Percentiles rank a stretch among this genome's conserved stretches.
These are phyloP conservation scores for Trilocha varians DNA, from an alignment of 2,888 invertebrate species.

Conservation along the genomic window DNA sequence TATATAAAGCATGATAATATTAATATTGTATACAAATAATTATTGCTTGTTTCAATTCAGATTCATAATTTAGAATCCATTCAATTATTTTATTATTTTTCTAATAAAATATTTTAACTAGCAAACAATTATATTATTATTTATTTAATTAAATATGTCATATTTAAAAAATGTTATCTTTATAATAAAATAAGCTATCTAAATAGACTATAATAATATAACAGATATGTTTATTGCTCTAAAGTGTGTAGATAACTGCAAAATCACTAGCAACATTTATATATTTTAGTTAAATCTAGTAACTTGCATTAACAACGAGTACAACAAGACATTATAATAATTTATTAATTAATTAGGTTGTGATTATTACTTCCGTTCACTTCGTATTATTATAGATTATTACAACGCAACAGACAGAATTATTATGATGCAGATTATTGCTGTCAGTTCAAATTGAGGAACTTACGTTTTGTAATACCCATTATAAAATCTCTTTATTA, in stretches of 20 bases:
- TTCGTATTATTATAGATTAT: too few species aligned
- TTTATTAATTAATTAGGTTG: too few species aligned
- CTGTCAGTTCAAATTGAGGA: neutral
- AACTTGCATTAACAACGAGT: neutral
- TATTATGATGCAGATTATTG: neutral
- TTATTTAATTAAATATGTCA: neutral
- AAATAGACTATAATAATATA: neutral
- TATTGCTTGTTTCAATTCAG: too few species aligned
- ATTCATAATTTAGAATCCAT: neutral
- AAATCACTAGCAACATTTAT: neutral
- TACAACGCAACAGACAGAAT: too few species aligned
- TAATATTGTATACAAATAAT: too few species aligned
- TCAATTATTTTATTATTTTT: neutral
- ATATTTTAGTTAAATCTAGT: neutral
- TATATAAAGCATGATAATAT: too few species aligned
- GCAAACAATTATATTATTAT: neutral
- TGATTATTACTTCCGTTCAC: too few species aligned
- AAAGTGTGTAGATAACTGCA: neutral
- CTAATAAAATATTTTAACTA: neutral
- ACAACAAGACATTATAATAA: too few species aligned
- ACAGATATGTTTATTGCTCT: neutral
- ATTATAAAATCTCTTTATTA: too few species aligned
- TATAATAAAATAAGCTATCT: neutral
- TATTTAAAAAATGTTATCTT: neutral
- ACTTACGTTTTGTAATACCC: neutral